phyloP scores from a whole-genome alignment of 2,113 vertebrate genomes.

The Pedetes capensis region DNA sequence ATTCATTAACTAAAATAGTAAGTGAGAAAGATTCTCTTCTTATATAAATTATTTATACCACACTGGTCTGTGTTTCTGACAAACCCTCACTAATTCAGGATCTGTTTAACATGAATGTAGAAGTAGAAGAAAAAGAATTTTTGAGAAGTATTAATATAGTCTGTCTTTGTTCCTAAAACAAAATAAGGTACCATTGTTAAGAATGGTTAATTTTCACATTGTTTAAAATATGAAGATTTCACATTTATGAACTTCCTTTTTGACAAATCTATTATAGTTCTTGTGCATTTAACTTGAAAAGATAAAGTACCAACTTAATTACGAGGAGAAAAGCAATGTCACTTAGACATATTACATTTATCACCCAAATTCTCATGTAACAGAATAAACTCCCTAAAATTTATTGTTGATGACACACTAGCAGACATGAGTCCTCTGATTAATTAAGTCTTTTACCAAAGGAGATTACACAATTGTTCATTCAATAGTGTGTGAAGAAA shows the following conservation, averaged over 20 bases:
- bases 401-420: slow-evolving; percentile 40
- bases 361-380: slow-evolving; percentile 26
- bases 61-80: neutral
- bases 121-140: neutral
- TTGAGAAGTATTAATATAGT: neutral
- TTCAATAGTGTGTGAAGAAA: slow-evolving; percentile 58
- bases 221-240: too few relatives aligned
- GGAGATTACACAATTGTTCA: slow-evolving; percentile 63
- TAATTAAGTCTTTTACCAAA: slow-evolving; percentile 66
- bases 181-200: neutral
- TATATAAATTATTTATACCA: neutral
- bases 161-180: neutral
- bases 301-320: slow-evolving; percentile 30
- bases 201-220: neutral
- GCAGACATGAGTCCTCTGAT: slow-evolving; percentile 49
- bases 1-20: neutral
- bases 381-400: slow-evolving; percentile 46
- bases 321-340: neutral
- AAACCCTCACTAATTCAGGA: neutral
- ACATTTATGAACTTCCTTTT: neutral
- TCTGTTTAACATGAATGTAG: neutral
- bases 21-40: neutral
- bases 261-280: neutral
- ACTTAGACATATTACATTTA: neutral
- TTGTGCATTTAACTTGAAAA: neutral